A percentile compares a stretch with the other conserved stretches of the same genome.
Evolutionary conservation across 2,888 invertebrate genomes (phyloP).

Genomic region (Coelinius sp.): DNA sequence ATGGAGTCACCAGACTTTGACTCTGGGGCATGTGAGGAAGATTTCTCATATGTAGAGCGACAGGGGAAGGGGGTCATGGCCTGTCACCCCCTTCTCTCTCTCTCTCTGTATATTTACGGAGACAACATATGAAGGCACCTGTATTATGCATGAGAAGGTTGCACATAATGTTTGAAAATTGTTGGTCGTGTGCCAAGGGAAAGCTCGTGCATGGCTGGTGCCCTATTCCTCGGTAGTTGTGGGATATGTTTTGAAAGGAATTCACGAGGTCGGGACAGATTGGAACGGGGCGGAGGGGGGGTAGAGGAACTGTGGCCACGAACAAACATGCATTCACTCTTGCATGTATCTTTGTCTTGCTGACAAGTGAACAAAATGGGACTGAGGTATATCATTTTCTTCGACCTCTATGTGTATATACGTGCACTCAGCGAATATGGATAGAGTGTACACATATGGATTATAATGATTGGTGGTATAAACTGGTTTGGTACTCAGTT

Average conservation of each 20-base stretch:
- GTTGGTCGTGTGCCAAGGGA: constrained; percentile 37
- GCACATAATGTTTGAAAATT: constrained; percentile 46
- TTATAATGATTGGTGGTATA: background rate
- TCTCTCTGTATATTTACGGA: constrained; percentile 35
- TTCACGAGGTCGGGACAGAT: constrained; percentile 24
- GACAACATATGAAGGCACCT: constrained; percentile 37
- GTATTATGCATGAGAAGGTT: constrained; percentile 49
- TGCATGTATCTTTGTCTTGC: background rate
- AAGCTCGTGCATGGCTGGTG: constrained; percentile 32
- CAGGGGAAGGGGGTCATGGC: constrained; percentile 27
- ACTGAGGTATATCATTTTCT: constrained; percentile 9
- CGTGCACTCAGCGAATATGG: background rate
- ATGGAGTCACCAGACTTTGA: constrained; percentile 43
- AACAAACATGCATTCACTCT: background rate
- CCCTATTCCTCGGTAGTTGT: background rate
- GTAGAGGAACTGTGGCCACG: background rate
- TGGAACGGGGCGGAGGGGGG: background rate
- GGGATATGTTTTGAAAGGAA: constrained; percentile 29
- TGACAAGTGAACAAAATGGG: constrained; percentile 1
- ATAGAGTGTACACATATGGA: background rate
- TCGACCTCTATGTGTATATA: background rate
- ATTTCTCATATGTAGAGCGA: constrained; percentile 54
- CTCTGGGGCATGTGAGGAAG: constrained; percentile 51
- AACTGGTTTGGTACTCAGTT: background rate
- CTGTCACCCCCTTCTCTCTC: too few species aligned